Conservation (phyloP, 2,797 vertebrate genomes). For the Pristis pectinata region DNA sequence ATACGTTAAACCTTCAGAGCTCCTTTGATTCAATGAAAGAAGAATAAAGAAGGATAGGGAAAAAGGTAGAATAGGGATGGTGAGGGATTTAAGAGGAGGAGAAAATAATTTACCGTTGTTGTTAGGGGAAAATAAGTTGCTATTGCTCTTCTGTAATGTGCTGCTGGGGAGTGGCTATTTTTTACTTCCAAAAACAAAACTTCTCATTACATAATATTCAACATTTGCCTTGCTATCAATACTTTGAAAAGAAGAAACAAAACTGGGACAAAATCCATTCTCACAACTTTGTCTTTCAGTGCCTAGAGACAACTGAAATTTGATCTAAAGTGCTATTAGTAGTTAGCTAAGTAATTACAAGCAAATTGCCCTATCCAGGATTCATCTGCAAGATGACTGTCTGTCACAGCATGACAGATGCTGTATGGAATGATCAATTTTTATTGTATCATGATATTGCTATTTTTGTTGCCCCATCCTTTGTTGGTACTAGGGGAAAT, state of each 20-base stretch:
- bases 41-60: conserved; percentile 11
- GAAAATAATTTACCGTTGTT: not conserved
- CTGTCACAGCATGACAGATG: not conserved
- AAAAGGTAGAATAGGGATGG: not conserved
- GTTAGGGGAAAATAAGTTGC: not conserved
- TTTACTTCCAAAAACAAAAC: not conserved
- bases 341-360: not conserved
- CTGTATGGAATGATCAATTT: not conserved
- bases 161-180: not conserved
- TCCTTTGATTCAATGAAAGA: too few species aligned
- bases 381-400: not conserved
- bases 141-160: too few species aligned
- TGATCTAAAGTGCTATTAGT: not conserved
- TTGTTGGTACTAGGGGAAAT: not conserved
- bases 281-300: not conserved
- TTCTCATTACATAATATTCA: not conserved
- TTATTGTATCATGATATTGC: too few species aligned
- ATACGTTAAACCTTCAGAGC: too few species aligned
- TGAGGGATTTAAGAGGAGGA: not conserved
- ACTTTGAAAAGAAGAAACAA: not conserved
- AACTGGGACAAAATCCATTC: not conserved
- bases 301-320: not conserved
- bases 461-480: not conserved
- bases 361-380: not conserved
- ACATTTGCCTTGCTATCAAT: not conserved